phyloP scores from a whole-genome alignment of 2,113 vertebrate genomes.

The Ciconia stormi region DNA sequence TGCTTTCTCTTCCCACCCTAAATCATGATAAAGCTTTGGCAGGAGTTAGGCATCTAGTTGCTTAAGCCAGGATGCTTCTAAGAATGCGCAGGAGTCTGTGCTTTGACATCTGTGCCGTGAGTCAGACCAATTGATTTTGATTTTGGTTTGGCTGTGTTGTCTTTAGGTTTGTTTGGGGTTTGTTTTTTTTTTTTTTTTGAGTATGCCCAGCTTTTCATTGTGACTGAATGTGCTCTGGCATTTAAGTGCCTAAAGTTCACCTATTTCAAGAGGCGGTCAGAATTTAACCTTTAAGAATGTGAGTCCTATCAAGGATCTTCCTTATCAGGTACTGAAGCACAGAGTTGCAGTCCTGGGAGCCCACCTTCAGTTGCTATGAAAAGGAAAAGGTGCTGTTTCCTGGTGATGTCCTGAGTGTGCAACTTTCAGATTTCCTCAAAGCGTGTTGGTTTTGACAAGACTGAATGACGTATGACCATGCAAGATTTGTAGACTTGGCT shows the following conservation, averaged over 20 bases:
- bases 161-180: background rate
- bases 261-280: background rate
- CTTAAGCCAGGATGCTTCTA: background rate
- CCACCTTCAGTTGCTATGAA: background rate
- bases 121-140: background rate
- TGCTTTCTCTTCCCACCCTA: background rate
- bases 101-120: background rate
- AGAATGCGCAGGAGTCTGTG: background rate
- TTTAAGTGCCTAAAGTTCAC: constrained; percentile 13
- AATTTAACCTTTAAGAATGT: background rate
- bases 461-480: background rate
- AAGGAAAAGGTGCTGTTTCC: background rate
- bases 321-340: background rate
- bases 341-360: background rate
- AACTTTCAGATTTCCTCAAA: background rate
- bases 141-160: background rate
- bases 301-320: background rate
- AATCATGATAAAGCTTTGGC: background rate
- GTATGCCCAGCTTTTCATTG: background rate
- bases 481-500: background rate
- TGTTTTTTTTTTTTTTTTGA: too few species aligned
- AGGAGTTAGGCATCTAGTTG: background rate
- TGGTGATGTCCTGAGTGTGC: background rate
- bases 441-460: background rate
- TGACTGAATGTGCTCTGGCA: background rate